These are phyloP conservation scores for Xyrauchen texanus DNA, from an alignment of 2,113 vertebrate genomes.

Conservation along the genomic window DNA sequence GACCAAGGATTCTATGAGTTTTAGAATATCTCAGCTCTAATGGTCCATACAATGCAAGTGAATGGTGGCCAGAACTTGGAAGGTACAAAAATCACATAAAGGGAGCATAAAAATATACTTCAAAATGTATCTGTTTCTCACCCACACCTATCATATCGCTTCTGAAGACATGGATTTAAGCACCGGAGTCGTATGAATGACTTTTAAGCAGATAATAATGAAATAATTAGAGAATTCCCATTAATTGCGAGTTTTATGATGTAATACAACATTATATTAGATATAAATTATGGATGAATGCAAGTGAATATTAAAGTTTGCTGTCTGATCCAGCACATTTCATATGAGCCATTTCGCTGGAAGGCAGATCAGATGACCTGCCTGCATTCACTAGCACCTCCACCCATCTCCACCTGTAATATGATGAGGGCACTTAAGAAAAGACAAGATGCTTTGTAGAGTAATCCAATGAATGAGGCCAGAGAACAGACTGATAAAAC, in stretches of 20 bases:
- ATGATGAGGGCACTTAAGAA: constrained; percentile 57
- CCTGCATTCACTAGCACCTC: constrained; percentile 53
- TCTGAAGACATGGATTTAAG: too few species aligned
- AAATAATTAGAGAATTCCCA: too few species aligned
- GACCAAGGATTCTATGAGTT: not conserved
- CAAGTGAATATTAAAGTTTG: not conserved
- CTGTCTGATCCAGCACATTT: constrained; percentile 48
- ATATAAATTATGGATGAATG: not conserved
- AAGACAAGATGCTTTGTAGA: constrained; percentile 58
- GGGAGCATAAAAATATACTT: too few species aligned
- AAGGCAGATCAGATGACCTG: constrained; percentile 60
- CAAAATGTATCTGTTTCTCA: too few species aligned
- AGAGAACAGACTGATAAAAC: constrained; percentile 45
- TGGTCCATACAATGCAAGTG: too few species aligned
- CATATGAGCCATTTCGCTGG: constrained; percentile 51
- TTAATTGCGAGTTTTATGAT: not conserved
- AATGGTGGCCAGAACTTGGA: too few species aligned
- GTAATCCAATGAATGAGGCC: constrained; percentile 58
- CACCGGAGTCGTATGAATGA: too few species aligned
- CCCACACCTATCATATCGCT: too few species aligned
- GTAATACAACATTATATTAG: not conserved
- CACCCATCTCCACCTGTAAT: constrained; percentile 44
- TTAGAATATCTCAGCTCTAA: too few species aligned
- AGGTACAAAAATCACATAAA: too few species aligned
- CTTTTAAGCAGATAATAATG: too few species aligned